Conservation (phyloP, 2,797 vertebrate genomes). For the Odontamblyopus lacepedii region DNA sequence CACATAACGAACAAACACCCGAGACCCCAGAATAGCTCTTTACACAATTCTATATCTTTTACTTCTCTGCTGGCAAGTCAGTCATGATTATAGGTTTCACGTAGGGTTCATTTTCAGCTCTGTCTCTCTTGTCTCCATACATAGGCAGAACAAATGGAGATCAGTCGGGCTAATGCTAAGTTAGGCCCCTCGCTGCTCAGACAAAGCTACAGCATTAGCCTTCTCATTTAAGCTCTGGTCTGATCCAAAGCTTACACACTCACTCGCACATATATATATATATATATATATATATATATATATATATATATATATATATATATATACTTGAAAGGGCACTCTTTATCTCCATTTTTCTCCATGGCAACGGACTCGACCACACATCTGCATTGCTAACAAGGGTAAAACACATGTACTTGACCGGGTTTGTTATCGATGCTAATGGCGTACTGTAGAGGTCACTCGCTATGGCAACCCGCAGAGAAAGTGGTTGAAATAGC, state of each 20-base stretch:
- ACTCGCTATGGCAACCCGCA: not conserved
- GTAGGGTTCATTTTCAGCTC: constrained; percentile 11
- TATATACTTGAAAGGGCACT: constrained; percentile 42
- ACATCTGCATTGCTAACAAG: constrained; percentile 9
- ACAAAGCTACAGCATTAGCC: constrained; percentile 65
- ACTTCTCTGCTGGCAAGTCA: constrained; percentile 37
- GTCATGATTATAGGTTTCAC: constrained; percentile 43
- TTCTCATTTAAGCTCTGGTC: constrained; percentile 58
- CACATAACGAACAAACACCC: not conserved
- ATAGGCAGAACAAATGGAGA: constrained; percentile 69
- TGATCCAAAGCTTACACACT: constrained; percentile 46
- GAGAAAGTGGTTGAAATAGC: not conserved
- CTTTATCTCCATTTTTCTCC: constrained; percentile 42
- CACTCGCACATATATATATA: constrained; percentile 8
- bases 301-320: not conserved
- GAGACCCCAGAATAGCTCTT: not conserved
- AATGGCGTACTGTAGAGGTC: not conserved
- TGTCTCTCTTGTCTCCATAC: constrained; percentile 35
- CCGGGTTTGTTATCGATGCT: not conserved
- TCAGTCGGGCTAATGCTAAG: constrained; percentile 64
- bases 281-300: constrained; percentile 1
- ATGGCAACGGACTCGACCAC: constrained; percentile 12
- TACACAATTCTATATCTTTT: constrained; percentile 9
- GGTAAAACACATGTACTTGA: constrained; percentile 9
- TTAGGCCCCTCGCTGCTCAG: constrained; percentile 59